phyloP scores from a whole-genome alignment of 2,113 vertebrate species.

The Melanostigma gelatinosum region DNA sequence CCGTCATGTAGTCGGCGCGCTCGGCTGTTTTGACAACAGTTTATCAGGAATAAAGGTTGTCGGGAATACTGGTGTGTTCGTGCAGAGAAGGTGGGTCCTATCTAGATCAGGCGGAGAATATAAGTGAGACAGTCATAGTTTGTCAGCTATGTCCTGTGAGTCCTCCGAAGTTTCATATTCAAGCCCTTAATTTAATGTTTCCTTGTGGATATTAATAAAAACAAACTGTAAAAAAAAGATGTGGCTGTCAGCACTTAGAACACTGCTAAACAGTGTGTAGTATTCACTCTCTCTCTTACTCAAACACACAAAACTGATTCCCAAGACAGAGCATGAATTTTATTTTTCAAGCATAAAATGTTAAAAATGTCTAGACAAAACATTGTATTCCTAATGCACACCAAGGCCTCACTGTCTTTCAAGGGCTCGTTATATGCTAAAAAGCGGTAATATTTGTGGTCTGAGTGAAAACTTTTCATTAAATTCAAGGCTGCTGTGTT shows the following conservation, averaged over 20 bases:
- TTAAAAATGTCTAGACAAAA: conserved; percentile 70
- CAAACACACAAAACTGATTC: conserved; percentile 52
- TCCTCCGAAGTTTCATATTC: conserved; percentile 44
- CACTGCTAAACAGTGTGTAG: conserved; percentile 35
- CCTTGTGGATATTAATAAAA: conserved; percentile 65
- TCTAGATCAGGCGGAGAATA: conserved; percentile 7
- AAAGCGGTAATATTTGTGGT: conserved; percentile 60
- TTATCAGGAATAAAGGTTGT: conserved; percentile 54
- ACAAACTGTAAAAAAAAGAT: conserved; percentile 55
- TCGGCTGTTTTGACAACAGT: conserved; percentile 59
- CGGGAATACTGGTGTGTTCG: conserved; percentile 3
- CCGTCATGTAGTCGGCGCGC: conserved; percentile 35
- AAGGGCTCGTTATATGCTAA: conserved; percentile 63
- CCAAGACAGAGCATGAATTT: conserved; percentile 39
- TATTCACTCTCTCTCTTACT: not conserved
- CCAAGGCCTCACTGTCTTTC: conserved; percentile 46
- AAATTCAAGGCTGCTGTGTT: conserved; percentile 58
- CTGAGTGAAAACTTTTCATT: conserved; percentile 71
- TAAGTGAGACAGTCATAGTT: conserved; percentile 21
- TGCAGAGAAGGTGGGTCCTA: not conserved
- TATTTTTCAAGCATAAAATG: conserved; percentile 69
- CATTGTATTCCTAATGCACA: conserved; percentile 39
- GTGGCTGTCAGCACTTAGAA: conserved; percentile 51
- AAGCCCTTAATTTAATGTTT: conserved; percentile 57
- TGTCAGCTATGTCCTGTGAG: conserved; percentile 32